phyloP scores from a whole-genome alignment of 2,888 invertebrate species.

The Trichacis sp. region DNA sequence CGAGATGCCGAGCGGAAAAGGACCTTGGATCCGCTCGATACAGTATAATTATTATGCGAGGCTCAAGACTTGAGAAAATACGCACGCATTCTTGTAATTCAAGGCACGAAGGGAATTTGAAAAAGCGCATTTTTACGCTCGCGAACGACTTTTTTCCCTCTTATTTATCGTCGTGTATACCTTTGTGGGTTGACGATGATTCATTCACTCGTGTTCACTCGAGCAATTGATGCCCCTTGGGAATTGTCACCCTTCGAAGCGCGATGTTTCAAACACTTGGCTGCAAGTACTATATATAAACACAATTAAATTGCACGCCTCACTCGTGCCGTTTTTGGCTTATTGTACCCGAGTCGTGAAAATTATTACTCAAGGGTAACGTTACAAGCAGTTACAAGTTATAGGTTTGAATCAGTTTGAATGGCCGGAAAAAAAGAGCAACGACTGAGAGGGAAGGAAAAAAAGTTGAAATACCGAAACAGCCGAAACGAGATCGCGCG shows the following conservation, averaged over 20 bases:
- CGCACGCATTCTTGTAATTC: background rate
- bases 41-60: background rate
- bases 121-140: background rate
- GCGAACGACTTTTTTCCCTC: background rate
- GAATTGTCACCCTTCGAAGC: background rate
- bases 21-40: conserved; percentile 3
- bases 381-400: too few species aligned
- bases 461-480: background rate
- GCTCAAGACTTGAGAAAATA: background rate
- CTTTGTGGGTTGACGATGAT: background rate
- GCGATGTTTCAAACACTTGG: conserved; percentile 1
- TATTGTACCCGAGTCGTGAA: background rate
- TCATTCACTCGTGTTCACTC: too few species aligned
- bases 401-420: too few species aligned
- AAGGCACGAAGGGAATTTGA: background rate
- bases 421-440: background rate
- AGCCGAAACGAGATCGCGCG: conserved; percentile 6
- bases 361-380: background rate
- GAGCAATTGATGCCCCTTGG: background rate
- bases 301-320: background rate
- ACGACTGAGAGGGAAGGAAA: background rate
- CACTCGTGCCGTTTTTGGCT: background rate
- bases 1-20: conserved; percentile 2
- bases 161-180: background rate
- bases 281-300: background rate